Evolutionary conservation across 2,888 invertebrate species (phyloP), one percentile per base, ranked within the genome.

Genomic region (Agriopis leucophaearia): DNA sequence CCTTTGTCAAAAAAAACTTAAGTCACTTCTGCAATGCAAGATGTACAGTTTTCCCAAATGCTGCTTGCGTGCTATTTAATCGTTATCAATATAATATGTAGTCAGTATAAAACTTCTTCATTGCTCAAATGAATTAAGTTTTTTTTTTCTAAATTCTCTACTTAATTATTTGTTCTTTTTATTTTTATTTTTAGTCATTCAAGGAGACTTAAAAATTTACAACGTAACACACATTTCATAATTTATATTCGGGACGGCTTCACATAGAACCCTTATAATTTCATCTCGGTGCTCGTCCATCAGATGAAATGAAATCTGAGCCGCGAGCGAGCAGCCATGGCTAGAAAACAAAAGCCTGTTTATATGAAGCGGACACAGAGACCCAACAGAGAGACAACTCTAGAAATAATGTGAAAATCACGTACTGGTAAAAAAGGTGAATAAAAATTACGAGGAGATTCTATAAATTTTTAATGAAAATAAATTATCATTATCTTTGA

Each of bases 191-290:
- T 44, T 16, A 50, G 27, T n/a, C 15, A 42, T 12, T 44, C 42
- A 51, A 18, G 40, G 40, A 15, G 27, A 40, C 42, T 35, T 18
- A 50, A 63, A 55, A 56, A 63, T 63, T 42, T 40, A 63, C 13
- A 18, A 51, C 16, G 51, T 10, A 27, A 50, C 16, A 48, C 27
- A 50, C 47, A 47, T 62, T 66, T 62, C 47, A 59, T 67, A 58
- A 68, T 68, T 68, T 51, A 64, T 56, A 63, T 57, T 38, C 56
- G 15, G 62, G 52, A 52, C 47, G 54, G 44, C 64, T 58, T 59
- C 16, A 42, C 51, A 48, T 47, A 44, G 54, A 67, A 63, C 68
- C 68, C 60, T 56, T 61, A 60, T 68, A 64, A 68, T 68, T 60
- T 64, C 56, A 64, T 64, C 48, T 55, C 59, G 47, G 35, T 16